Conservation (phyloP, 2,113 vertebrate species). For the Mastomys natalensis region DNA sequence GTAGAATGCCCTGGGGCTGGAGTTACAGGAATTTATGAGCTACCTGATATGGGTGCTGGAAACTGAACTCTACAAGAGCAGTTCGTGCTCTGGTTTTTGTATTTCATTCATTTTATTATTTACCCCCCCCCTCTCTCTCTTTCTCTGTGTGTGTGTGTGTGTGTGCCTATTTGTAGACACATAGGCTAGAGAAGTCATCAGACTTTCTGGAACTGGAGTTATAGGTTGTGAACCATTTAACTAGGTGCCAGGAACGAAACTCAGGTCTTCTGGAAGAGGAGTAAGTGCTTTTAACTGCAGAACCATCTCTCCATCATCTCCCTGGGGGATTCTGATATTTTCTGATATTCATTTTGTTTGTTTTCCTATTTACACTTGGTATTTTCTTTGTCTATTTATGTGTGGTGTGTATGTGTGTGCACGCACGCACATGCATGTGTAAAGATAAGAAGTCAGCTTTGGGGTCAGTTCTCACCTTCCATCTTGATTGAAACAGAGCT, state of each 20-base stretch:
- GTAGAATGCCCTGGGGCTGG: too few species aligned
- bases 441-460: neutral
- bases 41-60: too few species aligned
- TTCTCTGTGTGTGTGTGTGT: too few species aligned
- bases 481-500: neutral
- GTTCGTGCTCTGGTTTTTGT: too few species aligned
- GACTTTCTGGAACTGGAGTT: neutral
- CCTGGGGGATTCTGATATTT: neutral
- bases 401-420: neutral
- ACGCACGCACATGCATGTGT: neutral
- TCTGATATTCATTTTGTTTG: neutral
- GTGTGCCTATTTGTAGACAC: too few species aligned
- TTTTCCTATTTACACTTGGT: neutral
- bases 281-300: neutral
- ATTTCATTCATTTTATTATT: too few species aligned
- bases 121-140: too few species aligned
- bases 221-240: neutral
- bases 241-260: neutral
- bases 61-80: too few species aligned
- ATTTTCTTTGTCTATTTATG: neutral
- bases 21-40: too few species aligned
- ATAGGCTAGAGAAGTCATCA: neutral
- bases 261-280: neutral
- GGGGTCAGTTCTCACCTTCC: neutral
- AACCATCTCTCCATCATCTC: neutral